Conservation (phyloP, 1,140 invertebrate species). For the Heliconius hewitsoni region DNA sequence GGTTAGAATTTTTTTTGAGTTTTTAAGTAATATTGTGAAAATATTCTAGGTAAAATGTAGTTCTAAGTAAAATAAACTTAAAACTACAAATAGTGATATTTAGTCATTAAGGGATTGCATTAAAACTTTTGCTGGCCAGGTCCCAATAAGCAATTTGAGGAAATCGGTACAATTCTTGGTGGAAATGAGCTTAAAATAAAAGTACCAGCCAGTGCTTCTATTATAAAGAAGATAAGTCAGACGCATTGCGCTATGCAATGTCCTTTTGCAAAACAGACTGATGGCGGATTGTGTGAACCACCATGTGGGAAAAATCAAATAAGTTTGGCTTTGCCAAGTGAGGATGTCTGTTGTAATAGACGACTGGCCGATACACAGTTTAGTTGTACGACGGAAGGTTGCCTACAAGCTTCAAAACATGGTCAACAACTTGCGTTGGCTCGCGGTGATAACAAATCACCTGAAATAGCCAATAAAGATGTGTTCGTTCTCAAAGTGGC, state of each 20-base stretch:
- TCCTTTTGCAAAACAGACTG: conserved; percentile 55
- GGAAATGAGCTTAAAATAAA: conserved; percentile 76
- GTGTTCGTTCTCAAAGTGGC: conserved; percentile 73
- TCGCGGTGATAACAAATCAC: conserved; percentile 54
- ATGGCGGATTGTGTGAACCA: conserved; percentile 55
- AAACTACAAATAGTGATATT: conserved; percentile 4
- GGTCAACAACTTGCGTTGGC: conserved; percentile 50
- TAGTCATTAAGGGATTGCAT: conserved; percentile 29
- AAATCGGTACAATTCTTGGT: conserved; percentile 66
- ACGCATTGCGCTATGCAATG: conserved; percentile 69
- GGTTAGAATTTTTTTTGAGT: conserved; percentile 47
- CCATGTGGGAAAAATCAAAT: conserved; percentile 76
- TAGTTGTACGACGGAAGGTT: conserved; percentile 72
- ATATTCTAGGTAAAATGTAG: conserved; percentile 5
- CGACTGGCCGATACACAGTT: conserved; percentile 68
- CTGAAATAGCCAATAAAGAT: conserved; percentile 56
- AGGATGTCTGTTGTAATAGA: conserved; percentile 60
- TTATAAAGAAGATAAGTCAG: conserved; percentile 77
- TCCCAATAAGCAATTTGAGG: conserved; percentile 73
- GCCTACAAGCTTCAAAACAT: conserved; percentile 62
- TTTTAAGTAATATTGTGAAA: not conserved
- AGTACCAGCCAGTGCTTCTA: conserved; percentile 63
- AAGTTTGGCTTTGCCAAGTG: conserved; percentile 62
- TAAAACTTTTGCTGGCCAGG: conserved; percentile 71
- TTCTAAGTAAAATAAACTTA: not conserved